Evolutionary conservation across 2,797 vertebrate genomes (phyloP).

Genomic region (Liparis tanakae): DNA sequence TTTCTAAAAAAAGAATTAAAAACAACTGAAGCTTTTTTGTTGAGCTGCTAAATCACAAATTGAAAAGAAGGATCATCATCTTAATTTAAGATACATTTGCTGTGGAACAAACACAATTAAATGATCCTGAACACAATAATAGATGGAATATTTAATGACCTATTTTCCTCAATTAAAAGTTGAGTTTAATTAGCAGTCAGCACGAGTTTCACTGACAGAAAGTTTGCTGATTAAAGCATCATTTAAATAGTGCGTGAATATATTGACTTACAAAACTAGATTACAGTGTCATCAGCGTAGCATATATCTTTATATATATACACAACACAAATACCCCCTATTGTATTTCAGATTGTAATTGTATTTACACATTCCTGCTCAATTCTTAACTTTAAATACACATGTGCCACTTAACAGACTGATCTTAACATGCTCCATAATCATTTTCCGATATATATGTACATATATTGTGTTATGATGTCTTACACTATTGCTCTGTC

Average conservation of each 20-base stretch:
- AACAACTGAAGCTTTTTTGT: constrained; percentile 10
- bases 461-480: no score
- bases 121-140: constrained; percentile 6
- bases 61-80: constrained; percentile 10
- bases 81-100: constrained; percentile 19
- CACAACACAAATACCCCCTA: background rate
- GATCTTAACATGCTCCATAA: background rate
- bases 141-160: constrained; percentile 9
- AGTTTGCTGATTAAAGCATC: constrained; percentile 1
- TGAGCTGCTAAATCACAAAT: constrained; percentile 1
- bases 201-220: background rate
- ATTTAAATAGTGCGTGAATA: background rate
- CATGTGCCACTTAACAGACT: background rate
- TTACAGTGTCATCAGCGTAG: background rate
- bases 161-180: constrained; percentile 25
- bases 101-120: constrained; percentile 9
- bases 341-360: background rate
- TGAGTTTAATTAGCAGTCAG: constrained; percentile 20
- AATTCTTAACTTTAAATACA: background rate
- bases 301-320: background rate
- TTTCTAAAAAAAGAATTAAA: constrained; percentile 27
- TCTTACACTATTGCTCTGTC: no score
- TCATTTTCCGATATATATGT: background rate
- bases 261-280: background rate
- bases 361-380: background rate